Conservation (phyloP, 2,888 invertebrate genomes). For the Agrypnus murinus region DNA sequence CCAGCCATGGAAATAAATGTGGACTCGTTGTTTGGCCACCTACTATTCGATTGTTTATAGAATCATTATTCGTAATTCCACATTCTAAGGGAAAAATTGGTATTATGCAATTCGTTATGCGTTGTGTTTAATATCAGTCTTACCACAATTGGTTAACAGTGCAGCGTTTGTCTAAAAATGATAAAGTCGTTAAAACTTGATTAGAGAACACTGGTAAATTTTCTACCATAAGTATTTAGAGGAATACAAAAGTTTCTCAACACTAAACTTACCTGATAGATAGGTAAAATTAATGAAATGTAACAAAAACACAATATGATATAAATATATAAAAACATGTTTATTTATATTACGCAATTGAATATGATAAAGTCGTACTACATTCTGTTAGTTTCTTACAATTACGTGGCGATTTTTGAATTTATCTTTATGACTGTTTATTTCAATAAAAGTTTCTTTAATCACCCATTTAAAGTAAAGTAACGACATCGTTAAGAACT, state of each 20-base stretch:
- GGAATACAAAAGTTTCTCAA: too few relatives aligned
- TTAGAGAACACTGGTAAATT: too few relatives aligned
- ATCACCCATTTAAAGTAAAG: too few relatives aligned
- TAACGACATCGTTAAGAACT: too few relatives aligned
- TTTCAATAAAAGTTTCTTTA: too few relatives aligned
- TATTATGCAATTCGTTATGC: too few relatives aligned
- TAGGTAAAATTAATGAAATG: neutral
- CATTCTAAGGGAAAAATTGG: conserved; percentile 63
- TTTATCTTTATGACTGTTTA: conserved; percentile 2
- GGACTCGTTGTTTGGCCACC: conserved; percentile 73
- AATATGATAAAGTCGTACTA: too few relatives aligned
- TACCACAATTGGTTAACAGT: conserved; percentile 13
- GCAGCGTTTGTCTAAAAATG: neutral
- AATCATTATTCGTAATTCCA: conserved; percentile 59
- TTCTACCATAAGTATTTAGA: too few relatives aligned
- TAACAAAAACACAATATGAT: neutral
- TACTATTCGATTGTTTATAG: conserved; percentile 71
- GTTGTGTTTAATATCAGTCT: too few relatives aligned
- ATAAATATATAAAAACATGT: neutral
- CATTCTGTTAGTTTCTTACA: too few relatives aligned
- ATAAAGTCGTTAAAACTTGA: too few relatives aligned
- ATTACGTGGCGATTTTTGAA: neutral
- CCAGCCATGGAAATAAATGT: conserved; percentile 75
- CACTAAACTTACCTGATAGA: neutral
- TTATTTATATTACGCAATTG: too few relatives aligned